Base-by-base conservation (phyloP, 2,888 invertebrate genomes). In the Cetonia aurata region DNA sequence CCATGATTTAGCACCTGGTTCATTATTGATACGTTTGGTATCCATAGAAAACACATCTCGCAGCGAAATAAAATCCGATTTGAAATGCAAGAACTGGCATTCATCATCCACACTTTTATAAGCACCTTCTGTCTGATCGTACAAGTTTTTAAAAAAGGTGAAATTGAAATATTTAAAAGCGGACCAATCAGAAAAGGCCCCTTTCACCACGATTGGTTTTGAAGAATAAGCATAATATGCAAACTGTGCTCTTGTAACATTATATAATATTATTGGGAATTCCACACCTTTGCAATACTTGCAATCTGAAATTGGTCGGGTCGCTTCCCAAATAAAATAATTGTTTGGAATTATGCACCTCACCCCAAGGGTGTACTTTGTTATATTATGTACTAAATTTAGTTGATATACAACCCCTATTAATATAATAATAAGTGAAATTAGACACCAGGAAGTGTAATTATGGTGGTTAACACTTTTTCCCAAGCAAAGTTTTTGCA, bases 61-160 rank as follows among this genome's bases (percentile, higher is more conserved):
- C 70, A 96, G 82, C 31, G 90, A 89, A 77, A 91, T 90, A 77
- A 96, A 89, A 83, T 95, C 91, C 15, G 94, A 93, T 82, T 93
- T 92, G 82, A 96, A 96, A 79, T 93, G 93, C 65, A 96, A 87
- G 85, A 96, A 96, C 81, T 95, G 95, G 77, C 96, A 96, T 77
- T 93, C 93, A 74, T 94, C 91, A 72, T 92, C 91, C 0, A 92
- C 87, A 76, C 90, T 91, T 73, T 91, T 91, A 79, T 93, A 90
- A 59, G 93, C 91, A 59, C 91, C 94, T 0, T 88, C 88, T 55
- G 90, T 89, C 60, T 86, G 84, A 72, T 89, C 88, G 82, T 94
- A 94, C 50, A 94, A 82, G 70, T 88, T 85, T 82, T 91, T 91
- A 75, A 94, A 91, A 82, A 89, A 90, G 17, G 88, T 82, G 83